Evolutionary conservation across 2,888 invertebrate genomes (phyloP), one percentile per base, ranked within the genome.

Genomic region (Dynastes tityus): DNA sequence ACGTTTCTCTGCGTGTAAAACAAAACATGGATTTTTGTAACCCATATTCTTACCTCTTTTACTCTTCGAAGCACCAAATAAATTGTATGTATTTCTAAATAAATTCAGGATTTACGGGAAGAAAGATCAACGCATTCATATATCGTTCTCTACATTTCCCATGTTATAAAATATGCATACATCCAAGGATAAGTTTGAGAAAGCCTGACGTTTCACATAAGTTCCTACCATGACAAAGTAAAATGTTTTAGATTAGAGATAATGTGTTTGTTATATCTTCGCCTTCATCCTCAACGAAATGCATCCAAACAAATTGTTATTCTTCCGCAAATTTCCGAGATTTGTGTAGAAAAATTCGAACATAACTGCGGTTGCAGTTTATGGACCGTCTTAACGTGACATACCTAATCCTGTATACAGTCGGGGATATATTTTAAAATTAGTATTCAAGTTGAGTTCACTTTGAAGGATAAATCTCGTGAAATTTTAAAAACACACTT

Each of bases 401-500:
- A 67, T n/a, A 45, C 45, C 67, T 67, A 67, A 67, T 67, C 67
- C 22, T 2, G 45, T 16, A n/a, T 45, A 67, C 11, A 67, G 67
- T 67, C 37, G 11, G 22, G 67, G 45, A 67, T 45, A 67, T 67
- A 67, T 67, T 65, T 67, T 67, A 45, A 67, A 67, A 67, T 67
- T 67, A 67, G 67, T 67, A 67, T 67, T 67, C 67, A 40, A 40
- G 67, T n/a, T 9, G 45, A 8, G 45, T 67, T 67, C 16, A 45
- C 67, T 22, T 16, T n/a, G 16, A 22, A 29, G 45, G 16, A 40
- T 45, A 67, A 67, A 67, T 67, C 40, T 45, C 45, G 16, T 1
- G 22, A 45, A 40, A 32, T 32, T 64, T 64, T 64, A 32, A 45
- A 64, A 64, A 29, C 32, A 32, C 27, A 11, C 64, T 29, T 4